A percentile compares a stretch with the other conserved stretches of the same genome.
These are phyloP conservation scores for Scytalopus superciliaris DNA, from an alignment of 2,113 vertebrate species.

Conservation along the genomic window DNA sequence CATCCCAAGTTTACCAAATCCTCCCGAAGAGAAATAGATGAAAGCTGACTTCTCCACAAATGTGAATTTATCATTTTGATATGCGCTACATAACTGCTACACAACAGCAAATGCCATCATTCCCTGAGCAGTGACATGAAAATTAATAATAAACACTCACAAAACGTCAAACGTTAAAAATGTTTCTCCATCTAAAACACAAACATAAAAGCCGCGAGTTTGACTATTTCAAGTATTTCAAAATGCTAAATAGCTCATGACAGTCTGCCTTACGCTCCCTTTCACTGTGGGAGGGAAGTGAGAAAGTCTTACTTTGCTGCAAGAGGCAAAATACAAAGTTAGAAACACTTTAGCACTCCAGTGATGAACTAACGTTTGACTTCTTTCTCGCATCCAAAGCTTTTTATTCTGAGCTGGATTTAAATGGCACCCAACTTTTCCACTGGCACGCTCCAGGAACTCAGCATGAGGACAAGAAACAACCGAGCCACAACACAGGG, in stretches of 20 bases:
- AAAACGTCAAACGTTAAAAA: conserved; percentile 41
- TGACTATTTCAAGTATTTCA: conserved; percentile 52
- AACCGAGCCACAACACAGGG: neutral
- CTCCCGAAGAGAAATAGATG: neutral
- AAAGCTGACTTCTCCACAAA: neutral
- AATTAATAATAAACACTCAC: conserved; percentile 51
- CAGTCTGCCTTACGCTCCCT: conserved; percentile 49
- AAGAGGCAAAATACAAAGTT: conserved; percentile 57
- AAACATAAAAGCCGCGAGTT: conserved; percentile 49
- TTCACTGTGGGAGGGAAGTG: conserved; percentile 59
- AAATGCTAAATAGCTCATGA: conserved; percentile 53
- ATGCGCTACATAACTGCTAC: neutral
- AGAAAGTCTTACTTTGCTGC: conserved; percentile 46
- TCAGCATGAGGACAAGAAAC: neutral
- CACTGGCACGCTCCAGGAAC: neutral
- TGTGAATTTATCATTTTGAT: neutral
- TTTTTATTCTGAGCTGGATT: conserved; percentile 6
- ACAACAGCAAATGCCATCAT: neutral
- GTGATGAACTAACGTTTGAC: conserved; percentile 43
- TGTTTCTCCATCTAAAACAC: conserved; percentile 24
- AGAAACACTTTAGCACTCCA: conserved; percentile 52
- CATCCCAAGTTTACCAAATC: neutral
- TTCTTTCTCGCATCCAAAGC: conserved; percentile 21
- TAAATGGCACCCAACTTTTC: neutral
- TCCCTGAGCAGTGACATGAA: neutral